Conservation (phyloP, 1,140 invertebrate genomes). For the Hypothenemus hampei region DNA sequence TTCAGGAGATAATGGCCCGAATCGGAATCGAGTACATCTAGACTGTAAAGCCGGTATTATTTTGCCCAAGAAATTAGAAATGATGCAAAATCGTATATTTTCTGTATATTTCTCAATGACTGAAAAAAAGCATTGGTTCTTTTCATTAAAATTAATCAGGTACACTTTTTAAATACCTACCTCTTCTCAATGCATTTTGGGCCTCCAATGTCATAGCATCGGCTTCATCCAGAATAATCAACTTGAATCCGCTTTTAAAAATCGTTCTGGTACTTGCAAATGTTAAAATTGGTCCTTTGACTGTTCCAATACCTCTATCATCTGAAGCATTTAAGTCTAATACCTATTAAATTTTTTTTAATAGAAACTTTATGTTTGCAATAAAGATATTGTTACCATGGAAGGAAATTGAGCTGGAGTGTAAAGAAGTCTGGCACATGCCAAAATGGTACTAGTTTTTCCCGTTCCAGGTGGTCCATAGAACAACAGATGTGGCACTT, state of each 20-base stretch:
- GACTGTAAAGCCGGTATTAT: conserved; percentile 98
- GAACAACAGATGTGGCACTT: conserved; percentile 93
- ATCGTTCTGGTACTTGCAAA: conserved; percentile 95
- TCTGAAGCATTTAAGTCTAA: conserved; percentile 97
- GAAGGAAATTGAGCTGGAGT: conserved; percentile 52
- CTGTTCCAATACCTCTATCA: conserved; percentile 96
- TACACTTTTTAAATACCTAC: conserved; percentile 59
- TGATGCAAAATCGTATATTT: conserved; percentile 97
- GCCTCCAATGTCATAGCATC: conserved; percentile 99
- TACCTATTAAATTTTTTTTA: conserved; percentile 52
- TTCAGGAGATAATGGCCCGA: conserved; percentile 78
- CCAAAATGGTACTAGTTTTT: conserved; percentile 97
- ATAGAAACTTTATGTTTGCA: not conserved
- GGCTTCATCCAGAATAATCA: conserved; percentile 98
- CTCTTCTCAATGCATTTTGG: conserved; percentile 95
- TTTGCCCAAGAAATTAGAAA: conserved; percentile 98
- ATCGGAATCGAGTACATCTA: conserved; percentile 96
- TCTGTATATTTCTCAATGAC: conserved; percentile 98
- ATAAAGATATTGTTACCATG: conserved; percentile 31
- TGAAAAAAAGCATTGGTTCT: conserved; percentile 27
- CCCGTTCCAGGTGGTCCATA: conserved; percentile 99
- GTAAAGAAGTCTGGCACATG: conserved; percentile 92
- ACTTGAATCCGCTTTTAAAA: conserved; percentile 89
- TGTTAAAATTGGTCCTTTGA: conserved; percentile 91
- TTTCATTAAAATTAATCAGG: not conserved